Percentiles rank a stretch among this genome's conserved stretches.
These are phyloP conservation scores for Neodiprion lecontei DNA, from an alignment of 1,140 invertebrate genomes.

Conservation along the genomic window DNA sequence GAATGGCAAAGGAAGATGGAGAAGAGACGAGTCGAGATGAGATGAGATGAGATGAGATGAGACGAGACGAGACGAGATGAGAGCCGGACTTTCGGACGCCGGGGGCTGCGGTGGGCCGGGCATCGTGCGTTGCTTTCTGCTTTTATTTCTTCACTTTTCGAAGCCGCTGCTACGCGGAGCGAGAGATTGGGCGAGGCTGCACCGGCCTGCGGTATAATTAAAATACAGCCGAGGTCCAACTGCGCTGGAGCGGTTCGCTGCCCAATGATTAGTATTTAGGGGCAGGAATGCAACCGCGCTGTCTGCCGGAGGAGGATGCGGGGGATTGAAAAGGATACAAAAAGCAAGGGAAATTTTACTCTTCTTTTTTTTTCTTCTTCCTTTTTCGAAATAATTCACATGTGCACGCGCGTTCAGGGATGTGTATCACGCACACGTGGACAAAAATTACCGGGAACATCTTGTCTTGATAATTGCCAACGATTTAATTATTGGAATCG, in stretches of 20 bases:
- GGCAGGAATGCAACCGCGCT: conserved; percentile 26
- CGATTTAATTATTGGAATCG: conserved; percentile 38
- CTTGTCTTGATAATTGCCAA: conserved; percentile 35
- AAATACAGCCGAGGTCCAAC: conserved; percentile 59
- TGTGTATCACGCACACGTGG: conserved; percentile 6
- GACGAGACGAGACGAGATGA: no score
- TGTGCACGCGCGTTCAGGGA: not conserved
- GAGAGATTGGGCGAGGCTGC: conserved; percentile 45
- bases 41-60: conserved; percentile 42
- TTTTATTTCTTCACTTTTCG: not conserved
- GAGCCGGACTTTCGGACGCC: not conserved
- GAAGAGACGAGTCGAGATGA: conserved; percentile 24
- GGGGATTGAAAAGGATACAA: not conserved
- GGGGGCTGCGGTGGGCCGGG: not conserved
- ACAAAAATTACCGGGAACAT: conserved; percentile 11
- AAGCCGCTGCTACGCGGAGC: conserved; percentile 13
- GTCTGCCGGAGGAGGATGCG: conserved; percentile 20
- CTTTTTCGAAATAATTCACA: not conserved
- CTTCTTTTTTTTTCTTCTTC: no score
- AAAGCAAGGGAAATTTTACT: no score
- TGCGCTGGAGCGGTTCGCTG: conserved; percentile 32
- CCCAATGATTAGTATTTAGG: conserved; percentile 45
- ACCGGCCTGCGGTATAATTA: conserved; percentile 53
- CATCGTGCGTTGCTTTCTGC: not conserved
- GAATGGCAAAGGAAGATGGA: conserved; percentile 27